Base-by-base conservation (phyloP, 2,113 vertebrate genomes). In the Amphilophus citrinellus region DNA sequence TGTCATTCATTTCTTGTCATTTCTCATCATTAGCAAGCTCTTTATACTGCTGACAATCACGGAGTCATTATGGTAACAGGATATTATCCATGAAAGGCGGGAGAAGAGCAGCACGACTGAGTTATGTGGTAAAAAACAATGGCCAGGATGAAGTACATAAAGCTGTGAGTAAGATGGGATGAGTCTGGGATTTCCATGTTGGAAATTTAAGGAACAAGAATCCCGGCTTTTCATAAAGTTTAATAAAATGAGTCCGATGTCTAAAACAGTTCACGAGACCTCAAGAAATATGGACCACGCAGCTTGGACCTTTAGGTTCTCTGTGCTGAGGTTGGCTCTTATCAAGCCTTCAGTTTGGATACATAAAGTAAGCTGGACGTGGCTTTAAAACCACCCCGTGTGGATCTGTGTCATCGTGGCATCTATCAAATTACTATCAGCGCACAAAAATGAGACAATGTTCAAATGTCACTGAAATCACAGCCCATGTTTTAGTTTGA, bases 1-100 rank as follows among this genome's bases (percentile, higher is more conserved):
- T 68, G 81, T 87, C 89, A 89, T 90, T 90, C 76, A 80, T 81
- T 80, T 87, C 77, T 42, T 80, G 87, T 80, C 62, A 80, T 83
- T 84, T 80, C 60, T 85, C 90, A 82, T 86, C 80, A 84, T 87
- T 79, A 87, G 37, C 7, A 24, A 57, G 61, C 53, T 83, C 50
- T 76, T 84, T 27, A 30, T 80, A 17, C 56, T 5, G 37, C 81
- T 42, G 76, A 83, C 80, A 65, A 68, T 76, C 58, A 7, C 76
- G 37, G 79, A 79, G 78, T 81, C 76, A 63, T 83, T 80, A 57
- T 44, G 61, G 4, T 84, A 90, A 17, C 37, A 18, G 84, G 44
- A 62, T 61, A 77, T 61, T 73, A 27, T 76, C 68, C 30, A 17
- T 9, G 59, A 61, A 76, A 65, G 61, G 83, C 0, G 9, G 17